Base-by-base conservation (phyloP, 2,797 vertebrate species). In the Enteromius unitaeniatus region DNA sequence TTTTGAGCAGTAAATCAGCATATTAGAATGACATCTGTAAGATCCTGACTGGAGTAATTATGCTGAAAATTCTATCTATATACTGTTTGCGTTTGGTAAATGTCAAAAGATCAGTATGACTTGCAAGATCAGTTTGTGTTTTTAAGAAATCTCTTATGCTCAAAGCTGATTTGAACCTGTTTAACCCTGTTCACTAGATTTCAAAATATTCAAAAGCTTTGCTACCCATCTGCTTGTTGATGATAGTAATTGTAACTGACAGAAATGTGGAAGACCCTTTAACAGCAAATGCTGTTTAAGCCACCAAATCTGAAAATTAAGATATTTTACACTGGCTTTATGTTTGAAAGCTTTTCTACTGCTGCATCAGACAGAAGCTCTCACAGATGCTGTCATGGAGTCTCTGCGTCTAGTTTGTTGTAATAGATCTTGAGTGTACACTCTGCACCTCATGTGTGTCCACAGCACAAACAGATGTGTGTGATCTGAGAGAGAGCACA, bases 371-470 rank as follows among this genome's bases (percentile, higher is more conserved):
- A 80, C 67, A 53, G 82, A 82, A 80, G 55, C 55, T 58, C 55
- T 23, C 4, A 60, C 53, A 23, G 21, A 26, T 23, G 58, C 26
- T 26, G 11, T 60, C 23, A 26, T 26, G 23, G 23, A 60, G 76
- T 65, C 83, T 4, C 19, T 82, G 76, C 42, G 78, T 85, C 58
- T 83, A 72, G 72, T 81, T 85, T 40, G 64, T 72, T 49, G 65
- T 83, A 78, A 87, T 80, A 58, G n/a, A 40, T 81, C 79, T 84
- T 14, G 11, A 60, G 11, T 14, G 14, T 60, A 60, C 0, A 0
- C 55, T 13, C 55, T 60, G 55, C 55, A 13, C n/a, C n/a, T 23
- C 8, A 23, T 23, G n/a, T 23, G 53, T 23, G 55, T 60, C 58
- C 58, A 62, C 58, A 26, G 23, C 58, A 60, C 58, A 62, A 28